Conservation (phyloP, 1,140 invertebrate species). For the Platyura marginata region DNA sequence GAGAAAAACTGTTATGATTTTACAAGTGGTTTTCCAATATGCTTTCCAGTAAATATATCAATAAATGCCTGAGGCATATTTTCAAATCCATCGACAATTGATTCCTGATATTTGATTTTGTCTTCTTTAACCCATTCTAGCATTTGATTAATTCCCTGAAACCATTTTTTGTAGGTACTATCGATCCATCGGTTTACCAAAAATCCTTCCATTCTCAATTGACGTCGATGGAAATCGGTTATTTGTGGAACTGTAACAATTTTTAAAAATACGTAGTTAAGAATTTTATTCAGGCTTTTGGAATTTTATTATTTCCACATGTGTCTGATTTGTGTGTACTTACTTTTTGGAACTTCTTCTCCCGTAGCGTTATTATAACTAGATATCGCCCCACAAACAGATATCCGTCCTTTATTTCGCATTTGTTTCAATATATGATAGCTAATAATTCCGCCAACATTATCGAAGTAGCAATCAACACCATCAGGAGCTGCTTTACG, state of each 20-base stretch:
- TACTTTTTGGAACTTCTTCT: not conserved
- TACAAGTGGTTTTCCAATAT: slow-evolving; percentile 43
- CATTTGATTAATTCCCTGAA: slow-evolving; percentile 31
- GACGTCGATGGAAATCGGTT: slow-evolving; percentile 29
- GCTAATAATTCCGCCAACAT: slow-evolving; percentile 45
- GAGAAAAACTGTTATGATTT: slow-evolving; percentile 26
- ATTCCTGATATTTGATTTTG: slow-evolving; percentile 39
- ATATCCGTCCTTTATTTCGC: slow-evolving; percentile 33
- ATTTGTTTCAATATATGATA: slow-evolving; percentile 35
- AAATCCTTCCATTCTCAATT: slow-evolving; percentile 42
- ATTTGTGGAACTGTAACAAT: slow-evolving; percentile 20
- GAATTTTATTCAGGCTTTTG: no score
- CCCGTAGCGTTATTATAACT: not conserved
- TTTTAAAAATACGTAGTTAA: not conserved
- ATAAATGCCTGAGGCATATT: slow-evolving; percentile 43
- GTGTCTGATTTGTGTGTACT: slow-evolving; percentile 28
- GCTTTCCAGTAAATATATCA: slow-evolving; percentile 37
- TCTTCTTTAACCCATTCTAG: slow-evolving; percentile 33
- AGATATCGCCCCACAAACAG: slow-evolving; percentile 37
- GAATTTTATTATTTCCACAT: no score
- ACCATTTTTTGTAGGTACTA: slow-evolving; percentile 10
- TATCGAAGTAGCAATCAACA: slow-evolving; percentile 49
- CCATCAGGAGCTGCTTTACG: slow-evolving; percentile 38
- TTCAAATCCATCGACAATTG: slow-evolving; percentile 40
- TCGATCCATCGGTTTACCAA: slow-evolving; percentile 26